Conservation (phyloP, 2,113 vertebrate species). For the Candoia aspera region DNA sequence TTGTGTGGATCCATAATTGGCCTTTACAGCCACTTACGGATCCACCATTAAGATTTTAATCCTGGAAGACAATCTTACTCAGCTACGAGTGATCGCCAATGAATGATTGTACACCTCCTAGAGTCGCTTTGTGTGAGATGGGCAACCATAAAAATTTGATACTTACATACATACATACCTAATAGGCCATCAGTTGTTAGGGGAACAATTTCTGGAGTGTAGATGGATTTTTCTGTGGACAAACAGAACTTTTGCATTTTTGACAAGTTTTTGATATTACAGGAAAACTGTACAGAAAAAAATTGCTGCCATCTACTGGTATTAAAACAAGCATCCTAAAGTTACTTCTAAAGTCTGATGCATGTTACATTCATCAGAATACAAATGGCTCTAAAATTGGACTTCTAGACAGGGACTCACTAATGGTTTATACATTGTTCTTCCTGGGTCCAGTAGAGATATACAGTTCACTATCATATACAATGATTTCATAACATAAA, state of each 20-base stretch:
- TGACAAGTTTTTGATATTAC: not conserved
- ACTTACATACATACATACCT: not conserved
- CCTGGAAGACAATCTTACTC: no score
- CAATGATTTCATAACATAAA: not conserved
- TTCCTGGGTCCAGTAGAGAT: not conserved
- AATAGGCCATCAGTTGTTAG: not conserved
- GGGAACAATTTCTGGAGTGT: not conserved
- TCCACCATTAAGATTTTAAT: no score
- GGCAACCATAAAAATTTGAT: not conserved
- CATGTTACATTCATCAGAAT: not conserved
- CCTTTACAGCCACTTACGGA: no score
- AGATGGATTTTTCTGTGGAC: not conserved
- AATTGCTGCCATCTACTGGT: slow-evolving; percentile 18
- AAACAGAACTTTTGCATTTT: not conserved
- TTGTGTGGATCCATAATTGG: no score
- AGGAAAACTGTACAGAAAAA: not conserved
- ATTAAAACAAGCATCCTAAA: not conserved
- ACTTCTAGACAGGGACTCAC: not conserved
- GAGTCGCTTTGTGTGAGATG: not conserved
- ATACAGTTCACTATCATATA: not conserved
- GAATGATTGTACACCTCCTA: no score
- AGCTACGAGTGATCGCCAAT: no score
- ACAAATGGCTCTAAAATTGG: not conserved
- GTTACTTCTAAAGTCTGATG: not conserved
- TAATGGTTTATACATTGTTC: not conserved